A percentile compares a stretch with the other conserved stretches of the same genome.
Conservation (phyloP, 35 echinoderm and acorn worm genomes). For the Lytechinus pictus region DNA sequence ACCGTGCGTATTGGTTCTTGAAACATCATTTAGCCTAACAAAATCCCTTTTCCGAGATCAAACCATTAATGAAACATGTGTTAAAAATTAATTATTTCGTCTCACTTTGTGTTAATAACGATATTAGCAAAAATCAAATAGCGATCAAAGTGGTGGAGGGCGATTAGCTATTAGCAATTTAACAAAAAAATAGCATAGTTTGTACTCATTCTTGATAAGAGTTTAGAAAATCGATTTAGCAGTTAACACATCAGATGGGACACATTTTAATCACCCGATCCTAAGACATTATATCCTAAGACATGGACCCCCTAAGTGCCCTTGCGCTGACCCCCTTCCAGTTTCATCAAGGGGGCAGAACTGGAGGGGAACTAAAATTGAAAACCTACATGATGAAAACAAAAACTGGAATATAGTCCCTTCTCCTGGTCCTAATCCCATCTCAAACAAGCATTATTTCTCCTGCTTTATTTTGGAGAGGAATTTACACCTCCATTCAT, state of each 20-base stretch:
- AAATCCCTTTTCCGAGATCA: no score
- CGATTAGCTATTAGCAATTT: no score
- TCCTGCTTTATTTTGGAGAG: neutral
- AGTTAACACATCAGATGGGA: neutral
- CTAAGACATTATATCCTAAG: neutral
- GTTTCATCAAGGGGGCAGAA: neutral
- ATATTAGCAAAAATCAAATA: no score
- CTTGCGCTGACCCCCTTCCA: neutral
- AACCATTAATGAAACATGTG: no score
- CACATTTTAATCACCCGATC: neutral
- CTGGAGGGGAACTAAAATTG: neutral
- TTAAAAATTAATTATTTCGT: no score
- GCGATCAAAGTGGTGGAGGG: no score
- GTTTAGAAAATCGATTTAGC: no score
- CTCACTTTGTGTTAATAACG: no score
- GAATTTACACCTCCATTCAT: neutral
- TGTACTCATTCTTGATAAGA: no score
- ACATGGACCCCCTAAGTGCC: neutral
- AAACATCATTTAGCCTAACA: no score
- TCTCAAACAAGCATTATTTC: constrained; percentile 32
- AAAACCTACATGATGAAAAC: neutral
- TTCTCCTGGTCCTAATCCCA: constrained; percentile 10
- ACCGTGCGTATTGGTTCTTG: no score
- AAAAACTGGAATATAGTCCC: neutral
- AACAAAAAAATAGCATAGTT: no score